A percentile compares a stretch with the other conserved stretches of the same genome.
Conservation (phyloP, 1,140 invertebrate genomes). For the Argopecten irradians region DNA sequence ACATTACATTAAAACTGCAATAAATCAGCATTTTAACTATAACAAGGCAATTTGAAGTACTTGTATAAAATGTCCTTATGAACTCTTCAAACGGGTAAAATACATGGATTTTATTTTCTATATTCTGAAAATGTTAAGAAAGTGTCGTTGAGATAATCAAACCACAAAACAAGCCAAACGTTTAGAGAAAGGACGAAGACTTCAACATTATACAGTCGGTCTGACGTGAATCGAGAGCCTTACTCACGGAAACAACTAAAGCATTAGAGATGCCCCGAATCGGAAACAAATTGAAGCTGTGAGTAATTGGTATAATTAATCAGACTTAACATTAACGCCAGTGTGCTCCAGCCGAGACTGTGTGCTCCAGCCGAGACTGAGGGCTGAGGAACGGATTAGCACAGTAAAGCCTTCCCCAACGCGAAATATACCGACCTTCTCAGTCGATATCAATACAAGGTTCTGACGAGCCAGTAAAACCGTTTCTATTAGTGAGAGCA, state of each 20-base stretch:
- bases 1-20: too few species aligned
- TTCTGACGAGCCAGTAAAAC: too few species aligned
- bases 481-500: too few species aligned
- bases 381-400: neutral
- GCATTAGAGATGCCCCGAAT: neutral
- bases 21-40: too few species aligned
- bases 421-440: neutral
- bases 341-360: neutral
- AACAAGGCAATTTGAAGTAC: too few species aligned
- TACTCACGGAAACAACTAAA: neutral
- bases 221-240: neutral
- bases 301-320: conserved; percentile 12
- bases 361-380: neutral
- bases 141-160: neutral
- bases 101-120: too few species aligned
- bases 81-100: too few species aligned
- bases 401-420: neutral
- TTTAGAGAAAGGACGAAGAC: neutral
- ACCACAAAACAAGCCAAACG: neutral
- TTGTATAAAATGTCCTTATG: too few species aligned
- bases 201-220: neutral
- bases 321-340: neutral
- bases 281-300: neutral
- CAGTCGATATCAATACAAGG: neutral
- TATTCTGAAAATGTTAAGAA: neutral